Base-by-base conservation (phyloP, 2,797 vertebrate genomes). In the Acomys russatus region DNA sequence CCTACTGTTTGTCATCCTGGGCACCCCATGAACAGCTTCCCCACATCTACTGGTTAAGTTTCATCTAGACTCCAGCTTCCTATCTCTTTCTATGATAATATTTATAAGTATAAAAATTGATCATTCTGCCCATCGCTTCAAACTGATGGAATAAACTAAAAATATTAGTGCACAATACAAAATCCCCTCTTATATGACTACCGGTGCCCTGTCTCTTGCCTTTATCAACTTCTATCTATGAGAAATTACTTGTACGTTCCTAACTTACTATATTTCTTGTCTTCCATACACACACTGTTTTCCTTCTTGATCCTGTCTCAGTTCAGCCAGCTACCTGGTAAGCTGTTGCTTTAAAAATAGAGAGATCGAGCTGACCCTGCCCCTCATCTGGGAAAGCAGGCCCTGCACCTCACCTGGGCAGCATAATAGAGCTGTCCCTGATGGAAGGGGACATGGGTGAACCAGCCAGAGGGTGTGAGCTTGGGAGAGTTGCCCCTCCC, bases 71-170 rank as follows among this genome's bases (percentile, higher is more conserved):
- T 23, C 78, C 54, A 61, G 28, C 28, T 76, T 76, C 17, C 54
- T 68, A 0, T 28, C 78, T 88, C 56, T 78, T 82, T 56, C 89
- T 7, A 11, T 14, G 83, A 96, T 3, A 30, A 83, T 89, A 71
- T 23, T 66, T 78, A 1, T 28, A 78, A 91, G 93, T 30, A 14
- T 59, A 91, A 89, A 91, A 93, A 73, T 5, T 68, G 61, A 82
- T 85, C 44, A 35, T 28, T 38, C 30, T 12, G 56, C 33, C 49
- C 12, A 9, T 66, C 44, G 6, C 77, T 78, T 78, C 59, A 92
- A 91, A 93, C 83, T 7, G 1, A n/a, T 38, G 61, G n/a, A 59
- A 87, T n/a, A 64, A 79, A 74, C 64, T 82, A 4, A 78, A 71
- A 82, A 82, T 9, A 1, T 38, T 78, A 38, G 22, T 51, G 49